Evolutionary conservation across 2,888 invertebrate genomes (phyloP).

Genomic region (Mimachlamys varia): DNA sequence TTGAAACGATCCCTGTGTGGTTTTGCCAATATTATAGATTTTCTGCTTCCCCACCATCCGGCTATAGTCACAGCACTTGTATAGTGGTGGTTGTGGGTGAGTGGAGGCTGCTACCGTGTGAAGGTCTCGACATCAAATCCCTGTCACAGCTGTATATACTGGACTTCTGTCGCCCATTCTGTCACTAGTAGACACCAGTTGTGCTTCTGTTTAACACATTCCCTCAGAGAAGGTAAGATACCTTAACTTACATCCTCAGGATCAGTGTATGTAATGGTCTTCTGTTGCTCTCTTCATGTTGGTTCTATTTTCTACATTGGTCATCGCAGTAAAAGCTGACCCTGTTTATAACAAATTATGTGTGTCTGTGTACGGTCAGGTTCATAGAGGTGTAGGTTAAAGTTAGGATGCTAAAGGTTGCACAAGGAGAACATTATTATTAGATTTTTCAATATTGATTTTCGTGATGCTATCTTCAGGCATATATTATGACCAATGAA

Average conservation of each 20-base stretch:
- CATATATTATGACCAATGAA: slow-evolving; percentile 32
- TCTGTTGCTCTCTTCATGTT: neutral
- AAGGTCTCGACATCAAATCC: neutral
- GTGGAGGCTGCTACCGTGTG: neutral
- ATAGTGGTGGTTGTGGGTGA: slow-evolving; percentile 10
- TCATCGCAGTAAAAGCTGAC: neutral
- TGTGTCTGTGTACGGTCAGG: neutral
- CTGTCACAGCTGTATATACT: slow-evolving; percentile 14
- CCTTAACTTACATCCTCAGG: neutral
- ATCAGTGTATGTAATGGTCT: neutral
- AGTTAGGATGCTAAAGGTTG: slow-evolving; percentile 16
- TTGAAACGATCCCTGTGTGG: slow-evolving; percentile 21
- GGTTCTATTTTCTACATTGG: neutral
- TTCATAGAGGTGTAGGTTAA: neutral
- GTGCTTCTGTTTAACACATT: neutral
- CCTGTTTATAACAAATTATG: slow-evolving; percentile 9
- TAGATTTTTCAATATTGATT: slow-evolving; percentile 36
- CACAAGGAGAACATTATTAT: slow-evolving; percentile 1
- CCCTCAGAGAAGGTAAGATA: neutral
- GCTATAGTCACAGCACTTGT: neutral
- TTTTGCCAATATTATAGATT: slow-evolving; percentile 25
- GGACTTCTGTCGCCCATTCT: neutral
- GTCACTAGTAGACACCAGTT: neutral
- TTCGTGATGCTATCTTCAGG: slow-evolving; percentile 32
- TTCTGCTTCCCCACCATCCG: neutral